These are phyloP conservation scores for Leptopilina myrica DNA, from an alignment of 2,888 invertebrate genomes.

Conservation along the genomic window DNA sequence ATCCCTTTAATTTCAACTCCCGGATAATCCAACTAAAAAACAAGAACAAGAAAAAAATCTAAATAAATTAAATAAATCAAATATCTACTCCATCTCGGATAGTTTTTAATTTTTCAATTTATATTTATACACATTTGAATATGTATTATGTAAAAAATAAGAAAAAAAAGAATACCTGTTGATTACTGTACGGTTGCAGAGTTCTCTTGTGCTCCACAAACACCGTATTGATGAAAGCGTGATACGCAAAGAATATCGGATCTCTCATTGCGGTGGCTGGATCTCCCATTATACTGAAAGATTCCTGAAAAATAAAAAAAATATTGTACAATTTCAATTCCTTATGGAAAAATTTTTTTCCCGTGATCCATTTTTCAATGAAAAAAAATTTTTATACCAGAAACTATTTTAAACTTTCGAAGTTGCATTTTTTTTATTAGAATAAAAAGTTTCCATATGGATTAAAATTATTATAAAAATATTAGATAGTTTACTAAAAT, in stretches of 20 bases:
- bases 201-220: constrained; percentile 86
- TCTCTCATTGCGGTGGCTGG: constrained; percentile 92
- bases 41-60: background rate
- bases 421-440: too few relatives aligned
- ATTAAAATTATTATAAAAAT: too few relatives aligned
- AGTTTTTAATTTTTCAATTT: too few relatives aligned
- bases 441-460: too few relatives aligned
- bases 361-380: too few relatives aligned
- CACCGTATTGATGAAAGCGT: constrained; percentile 87
- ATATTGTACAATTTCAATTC: background rate
- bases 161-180: constrained; percentile 77
- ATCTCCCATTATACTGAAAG: constrained; percentile 90
- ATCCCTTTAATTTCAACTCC: constrained; percentile 81
- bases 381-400: background rate
- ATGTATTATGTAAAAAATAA: background rate
- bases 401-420: too few relatives aligned
- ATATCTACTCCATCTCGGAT: too few relatives aligned
- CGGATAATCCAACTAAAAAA: constrained; percentile 80
- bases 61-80: background rate
- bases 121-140: too few relatives aligned
- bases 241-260: constrained; percentile 92
- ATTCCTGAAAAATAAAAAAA: constrained; percentile 79
- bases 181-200: constrained; percentile 81
- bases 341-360: too few relatives aligned
- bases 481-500: too few relatives aligned